Conservation (phyloP, 2,113 vertebrate genomes). For the Phylloscopus trochilus region DNA sequence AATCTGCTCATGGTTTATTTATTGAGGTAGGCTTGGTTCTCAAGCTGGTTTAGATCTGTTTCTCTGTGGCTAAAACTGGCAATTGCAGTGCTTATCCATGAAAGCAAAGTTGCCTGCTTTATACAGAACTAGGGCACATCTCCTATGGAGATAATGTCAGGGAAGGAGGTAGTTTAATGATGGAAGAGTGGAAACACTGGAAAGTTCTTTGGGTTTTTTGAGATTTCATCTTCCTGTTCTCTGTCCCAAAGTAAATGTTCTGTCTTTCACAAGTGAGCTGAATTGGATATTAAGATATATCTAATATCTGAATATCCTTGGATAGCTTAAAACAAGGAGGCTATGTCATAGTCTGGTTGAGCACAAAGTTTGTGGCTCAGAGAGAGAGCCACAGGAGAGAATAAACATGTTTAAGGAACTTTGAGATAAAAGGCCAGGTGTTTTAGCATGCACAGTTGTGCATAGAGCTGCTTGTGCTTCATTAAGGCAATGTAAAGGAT, state of each 20-base stretch:
- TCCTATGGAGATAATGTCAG: background rate
- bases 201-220: background rate
- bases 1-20: background rate
- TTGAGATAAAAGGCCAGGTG: background rate
- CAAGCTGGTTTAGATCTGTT: background rate
- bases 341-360: accelerated
- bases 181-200: background rate
- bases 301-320: background rate
- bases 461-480: background rate
- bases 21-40: background rate
- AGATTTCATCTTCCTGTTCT: background rate
- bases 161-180: background rate
- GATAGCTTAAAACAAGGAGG: background rate
- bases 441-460: background rate
- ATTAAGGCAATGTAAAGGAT: background rate
- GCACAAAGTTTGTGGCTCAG: background rate
- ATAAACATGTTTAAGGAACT: background rate
- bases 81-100: background rate
- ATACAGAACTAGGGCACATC: background rate
- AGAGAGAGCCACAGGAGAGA: background rate
- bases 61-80: background rate
- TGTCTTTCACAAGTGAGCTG: background rate
- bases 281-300: background rate
- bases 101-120: background rate
- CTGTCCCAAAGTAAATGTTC: background rate